Evolutionary conservation across 2,888 invertebrate species (phyloP).

Genomic region (Heteromurus nitidus): DNA sequence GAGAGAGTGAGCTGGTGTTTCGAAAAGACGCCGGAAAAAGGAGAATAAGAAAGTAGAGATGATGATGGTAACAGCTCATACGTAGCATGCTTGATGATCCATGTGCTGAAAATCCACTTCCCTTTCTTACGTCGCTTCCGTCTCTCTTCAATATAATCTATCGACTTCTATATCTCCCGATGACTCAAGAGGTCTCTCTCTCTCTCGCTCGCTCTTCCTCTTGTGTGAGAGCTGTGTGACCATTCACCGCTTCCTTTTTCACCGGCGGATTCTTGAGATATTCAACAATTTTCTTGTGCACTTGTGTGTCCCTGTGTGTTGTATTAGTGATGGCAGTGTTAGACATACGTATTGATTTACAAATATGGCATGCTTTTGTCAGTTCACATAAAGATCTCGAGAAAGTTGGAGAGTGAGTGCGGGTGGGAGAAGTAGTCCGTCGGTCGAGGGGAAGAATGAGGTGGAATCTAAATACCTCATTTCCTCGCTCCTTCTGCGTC

Average conservation of each 20-base stretch:
- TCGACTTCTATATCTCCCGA: too few species aligned
- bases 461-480: slow-evolving; percentile 67
- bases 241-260: slow-evolving; percentile 57
- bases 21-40: slow-evolving; percentile 11
- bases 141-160: slow-evolving; percentile 58
- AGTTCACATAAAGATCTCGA: slow-evolving; percentile 54
- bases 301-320: slow-evolving; percentile 8
- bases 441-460: slow-evolving; percentile 56
- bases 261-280: slow-evolving; percentile 45
- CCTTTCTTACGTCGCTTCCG: slow-evolving; percentile 54
- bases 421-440: not conserved
- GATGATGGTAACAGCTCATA: slow-evolving; percentile 60
- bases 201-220: slow-evolving; percentile 23
- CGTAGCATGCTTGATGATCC: slow-evolving; percentile 66
- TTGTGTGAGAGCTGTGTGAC: slow-evolving; percentile 38
- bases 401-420: not conserved
- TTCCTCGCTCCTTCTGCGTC: slow-evolving; percentile 51
- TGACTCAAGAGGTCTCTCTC: slow-evolving; percentile 50
- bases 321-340: slow-evolving; percentile 23
- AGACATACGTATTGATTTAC: slow-evolving; percentile 63
- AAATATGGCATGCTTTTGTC: slow-evolving; percentile 64
- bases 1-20: not conserved
- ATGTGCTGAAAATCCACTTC: slow-evolving; percentile 62
- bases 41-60: slow-evolving; percentile 32
- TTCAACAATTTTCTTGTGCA: slow-evolving; percentile 13